Evolutionary conservation across 2,888 invertebrate genomes (phyloP).

Genomic region (Trissolcus japonicus): DNA sequence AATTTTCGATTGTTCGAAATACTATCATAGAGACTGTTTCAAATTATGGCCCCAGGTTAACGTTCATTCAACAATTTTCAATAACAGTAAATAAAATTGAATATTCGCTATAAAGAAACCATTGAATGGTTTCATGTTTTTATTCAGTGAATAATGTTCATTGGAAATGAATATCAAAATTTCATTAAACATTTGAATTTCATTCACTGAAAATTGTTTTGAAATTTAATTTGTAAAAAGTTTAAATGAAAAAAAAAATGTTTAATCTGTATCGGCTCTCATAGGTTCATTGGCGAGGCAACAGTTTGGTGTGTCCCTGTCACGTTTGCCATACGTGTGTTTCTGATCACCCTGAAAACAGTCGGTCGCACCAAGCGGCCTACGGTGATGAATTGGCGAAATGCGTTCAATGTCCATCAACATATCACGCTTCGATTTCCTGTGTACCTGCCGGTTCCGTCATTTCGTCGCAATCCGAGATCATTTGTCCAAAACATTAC

Average conservation of each 20-base stretch:
- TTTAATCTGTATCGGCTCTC: background rate
- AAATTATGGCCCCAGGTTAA: constrained; percentile 86
- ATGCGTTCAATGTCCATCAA: constrained; percentile 92
- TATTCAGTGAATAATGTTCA: background rate
- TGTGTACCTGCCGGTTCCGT: constrained; percentile 93
- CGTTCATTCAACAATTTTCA: background rate
- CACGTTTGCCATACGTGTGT: constrained; percentile 92
- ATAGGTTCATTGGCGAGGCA: constrained; percentile 72
- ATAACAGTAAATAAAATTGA: background rate
- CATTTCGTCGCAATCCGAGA: constrained; percentile 85
- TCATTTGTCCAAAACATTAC: constrained; percentile 91
- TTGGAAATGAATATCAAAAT: background rate
- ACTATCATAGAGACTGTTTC: constrained; percentile 86
- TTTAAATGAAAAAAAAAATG: no score
- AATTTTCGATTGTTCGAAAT: constrained; percentile 83
- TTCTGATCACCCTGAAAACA: constrained; percentile 85
- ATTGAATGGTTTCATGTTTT: constrained; percentile 5
- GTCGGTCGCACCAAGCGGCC: constrained; percentile 78
- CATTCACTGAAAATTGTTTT: background rate
- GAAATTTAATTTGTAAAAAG: no score
- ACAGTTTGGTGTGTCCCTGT: constrained; percentile 83
- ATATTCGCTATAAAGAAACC: background rate
- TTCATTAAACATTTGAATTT: no score
- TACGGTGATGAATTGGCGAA: constrained; percentile 82
- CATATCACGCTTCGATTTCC: constrained; percentile 90